Conservation (phyloP, 2,797 vertebrate genomes). For the Psittacula echo region DNA sequence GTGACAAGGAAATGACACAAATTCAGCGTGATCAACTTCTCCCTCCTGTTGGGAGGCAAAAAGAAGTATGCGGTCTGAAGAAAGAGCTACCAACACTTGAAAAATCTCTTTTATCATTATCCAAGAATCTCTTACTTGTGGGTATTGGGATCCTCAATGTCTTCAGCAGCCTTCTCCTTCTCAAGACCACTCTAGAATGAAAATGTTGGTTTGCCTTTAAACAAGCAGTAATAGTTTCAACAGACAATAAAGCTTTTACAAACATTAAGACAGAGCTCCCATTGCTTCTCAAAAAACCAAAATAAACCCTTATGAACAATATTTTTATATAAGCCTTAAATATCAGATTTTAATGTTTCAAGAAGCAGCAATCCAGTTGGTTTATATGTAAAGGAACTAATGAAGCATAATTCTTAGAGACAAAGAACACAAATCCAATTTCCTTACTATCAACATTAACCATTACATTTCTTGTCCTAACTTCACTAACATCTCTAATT, state of each 20-base stretch:
- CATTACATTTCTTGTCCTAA: not conserved
- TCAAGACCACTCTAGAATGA: constrained; percentile 80
- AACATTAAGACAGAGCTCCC: not conserved
- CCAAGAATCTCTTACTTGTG: constrained; percentile 81
- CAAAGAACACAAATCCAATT: not conserved
- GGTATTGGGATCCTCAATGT: constrained; percentile 88
- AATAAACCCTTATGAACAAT: not conserved
- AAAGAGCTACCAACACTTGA: not conserved
- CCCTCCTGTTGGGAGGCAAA: not conserved
- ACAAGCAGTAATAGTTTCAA: not conserved
- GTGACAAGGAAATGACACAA: not conserved
- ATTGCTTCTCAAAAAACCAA: not conserved
- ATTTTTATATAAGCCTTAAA: not conserved
- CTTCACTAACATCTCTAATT: not conserved
- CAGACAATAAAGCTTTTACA: not conserved
- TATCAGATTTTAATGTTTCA: not conserved
- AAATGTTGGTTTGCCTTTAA: constrained; percentile 20
- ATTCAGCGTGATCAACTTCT: not conserved
- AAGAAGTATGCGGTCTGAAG: not conserved
- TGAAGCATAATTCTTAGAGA: not conserved
- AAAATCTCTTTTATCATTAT: not conserved
- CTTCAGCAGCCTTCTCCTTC: constrained; percentile 75
- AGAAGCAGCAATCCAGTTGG: not conserved
- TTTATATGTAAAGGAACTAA: not conserved
- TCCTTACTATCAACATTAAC: not conserved